A percentile compares a stretch with the other conserved stretches of the same genome.
phyloP scores from a whole-genome alignment of 2,888 invertebrate genomes.

The Myathropa florea region DNA sequence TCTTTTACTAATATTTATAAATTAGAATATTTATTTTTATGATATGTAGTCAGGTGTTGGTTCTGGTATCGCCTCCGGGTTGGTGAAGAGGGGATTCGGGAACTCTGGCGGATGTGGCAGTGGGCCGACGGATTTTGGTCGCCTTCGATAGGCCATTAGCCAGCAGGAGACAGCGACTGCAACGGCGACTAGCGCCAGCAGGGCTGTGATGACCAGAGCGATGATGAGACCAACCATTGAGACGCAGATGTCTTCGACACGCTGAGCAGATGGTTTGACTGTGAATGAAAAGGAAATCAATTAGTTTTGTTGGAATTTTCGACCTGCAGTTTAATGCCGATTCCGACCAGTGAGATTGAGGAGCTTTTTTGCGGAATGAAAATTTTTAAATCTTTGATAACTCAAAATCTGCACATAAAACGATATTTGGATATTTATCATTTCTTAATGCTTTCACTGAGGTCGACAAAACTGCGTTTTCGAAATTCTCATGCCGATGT shows the following conservation, averaged over 20 bases:
- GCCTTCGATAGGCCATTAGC: conserved; percentile 95
- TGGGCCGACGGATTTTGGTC: conserved; percentile 93
- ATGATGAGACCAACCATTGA: conserved; percentile 96
- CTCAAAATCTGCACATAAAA: too few species aligned
- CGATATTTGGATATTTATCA: too few species aligned
- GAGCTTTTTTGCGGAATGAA: too few species aligned
- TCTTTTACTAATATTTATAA: conserved; percentile 50
- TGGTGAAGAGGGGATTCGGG: conserved; percentile 95
- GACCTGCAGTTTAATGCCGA: too few species aligned
- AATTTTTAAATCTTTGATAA: too few species aligned
- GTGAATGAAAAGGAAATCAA: background rate
- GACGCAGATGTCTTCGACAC: conserved; percentile 93
- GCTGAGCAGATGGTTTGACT: conserved; percentile 74
- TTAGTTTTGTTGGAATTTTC: background rate
- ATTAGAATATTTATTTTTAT: conserved; percentile 75
- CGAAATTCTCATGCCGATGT: too few species aligned
- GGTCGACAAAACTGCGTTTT: too few species aligned
- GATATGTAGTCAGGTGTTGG: conserved; percentile 91
- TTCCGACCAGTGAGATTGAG: too few species aligned
- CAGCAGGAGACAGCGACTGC: conserved; percentile 97
- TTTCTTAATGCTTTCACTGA: too few species aligned
- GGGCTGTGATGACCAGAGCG: conserved; percentile 94
- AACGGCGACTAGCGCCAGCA: conserved; percentile 94
- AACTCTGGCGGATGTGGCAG: conserved; percentile 97
- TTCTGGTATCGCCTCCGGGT: conserved; percentile 89